Evolutionary conservation across 2,797 vertebrate species (phyloP).

Genomic region (Limnodromus scolopaceus): DNA sequence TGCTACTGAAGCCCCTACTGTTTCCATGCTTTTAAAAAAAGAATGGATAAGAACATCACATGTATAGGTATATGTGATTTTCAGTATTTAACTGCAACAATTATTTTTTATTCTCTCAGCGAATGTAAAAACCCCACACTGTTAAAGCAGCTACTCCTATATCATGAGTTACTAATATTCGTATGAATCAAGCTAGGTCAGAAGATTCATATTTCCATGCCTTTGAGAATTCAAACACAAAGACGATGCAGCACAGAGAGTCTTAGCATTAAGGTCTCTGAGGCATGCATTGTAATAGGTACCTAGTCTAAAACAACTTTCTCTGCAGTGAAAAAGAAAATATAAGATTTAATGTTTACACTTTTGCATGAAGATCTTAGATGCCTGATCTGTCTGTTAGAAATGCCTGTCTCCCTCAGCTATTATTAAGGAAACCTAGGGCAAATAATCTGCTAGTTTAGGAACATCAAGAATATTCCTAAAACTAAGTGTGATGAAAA

Average conservation of each 20-base stretch:
- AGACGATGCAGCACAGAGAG: not conserved
- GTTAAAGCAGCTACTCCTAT: not conserved
- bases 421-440: not conserved
- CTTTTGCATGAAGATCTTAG: not conserved
- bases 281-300: not conserved
- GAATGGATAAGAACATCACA: not conserved
- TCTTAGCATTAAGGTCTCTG: not conserved
- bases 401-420: not conserved
- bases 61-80: not conserved
- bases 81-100: not conserved
- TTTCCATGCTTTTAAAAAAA: not conserved
- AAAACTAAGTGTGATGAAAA: not conserved
- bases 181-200: not conserved
- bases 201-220: not conserved
- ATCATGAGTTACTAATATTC: not conserved
- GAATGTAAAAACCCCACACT: not conserved
- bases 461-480: not conserved
- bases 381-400: not conserved
- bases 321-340: not conserved
- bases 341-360: not conserved
- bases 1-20: not conserved
- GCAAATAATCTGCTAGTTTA: not conserved
- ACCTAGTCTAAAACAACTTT: not conserved
- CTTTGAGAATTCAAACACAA: not conserved
- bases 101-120: not conserved